These are phyloP conservation scores for Cephalopholis sonnerati DNA, from an alignment of 2,113 vertebrate genomes.

Conservation along the genomic window DNA sequence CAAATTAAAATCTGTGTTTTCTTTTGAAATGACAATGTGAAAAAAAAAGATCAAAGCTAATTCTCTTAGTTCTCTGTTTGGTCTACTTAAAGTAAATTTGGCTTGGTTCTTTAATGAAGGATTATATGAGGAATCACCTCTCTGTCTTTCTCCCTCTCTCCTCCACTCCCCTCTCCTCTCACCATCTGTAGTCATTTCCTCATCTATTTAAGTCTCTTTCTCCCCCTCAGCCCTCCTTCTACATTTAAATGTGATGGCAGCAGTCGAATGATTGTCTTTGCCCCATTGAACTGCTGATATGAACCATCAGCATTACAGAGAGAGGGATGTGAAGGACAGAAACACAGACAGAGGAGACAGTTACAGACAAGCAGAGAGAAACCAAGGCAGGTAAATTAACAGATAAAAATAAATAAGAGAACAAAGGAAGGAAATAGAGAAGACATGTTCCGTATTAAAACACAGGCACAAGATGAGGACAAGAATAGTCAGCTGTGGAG, in stretches of 20 bases:
- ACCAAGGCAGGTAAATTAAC: background rate
- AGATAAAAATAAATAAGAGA: background rate
- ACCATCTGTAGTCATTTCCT: background rate
- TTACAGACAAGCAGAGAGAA: background rate
- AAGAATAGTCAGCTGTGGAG: slow-evolving; percentile 4
- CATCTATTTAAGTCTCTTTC: background rate
- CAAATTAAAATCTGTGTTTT: background rate
- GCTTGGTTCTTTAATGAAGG: background rate
- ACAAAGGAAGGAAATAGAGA: background rate
- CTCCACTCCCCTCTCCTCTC: background rate
- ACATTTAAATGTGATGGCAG: slow-evolving; percentile 22
- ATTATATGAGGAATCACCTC: background rate
- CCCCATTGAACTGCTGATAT: slow-evolving; percentile 31
- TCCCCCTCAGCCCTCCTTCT: background rate
- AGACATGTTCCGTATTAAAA: background rate
- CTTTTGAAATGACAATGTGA: background rate
- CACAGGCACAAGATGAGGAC: background rate
- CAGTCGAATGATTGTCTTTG: background rate
- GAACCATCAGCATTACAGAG: slow-evolving; percentile 29
- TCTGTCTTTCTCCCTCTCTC: background rate
- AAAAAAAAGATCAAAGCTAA: background rate
- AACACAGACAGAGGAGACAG: background rate
- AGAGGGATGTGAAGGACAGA: background rate
- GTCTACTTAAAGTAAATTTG: background rate
- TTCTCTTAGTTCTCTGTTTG: background rate